Evolutionary conservation across 2,113 vertebrate genomes (phyloP).

Genomic region (Alexandromys fortis): DNA sequence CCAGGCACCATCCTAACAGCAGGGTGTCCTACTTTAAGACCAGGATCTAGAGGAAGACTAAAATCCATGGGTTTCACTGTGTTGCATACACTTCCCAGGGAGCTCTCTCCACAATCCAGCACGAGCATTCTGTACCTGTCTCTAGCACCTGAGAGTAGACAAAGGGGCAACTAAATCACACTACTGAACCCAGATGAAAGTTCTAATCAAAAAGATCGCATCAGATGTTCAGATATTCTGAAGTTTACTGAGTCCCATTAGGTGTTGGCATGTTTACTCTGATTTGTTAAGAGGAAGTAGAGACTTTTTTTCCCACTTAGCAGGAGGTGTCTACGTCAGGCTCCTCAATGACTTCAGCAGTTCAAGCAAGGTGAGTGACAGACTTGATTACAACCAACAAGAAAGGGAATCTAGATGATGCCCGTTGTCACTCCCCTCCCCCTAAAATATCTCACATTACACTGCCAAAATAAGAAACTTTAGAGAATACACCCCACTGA

Average conservation of each 20-base stretch:
- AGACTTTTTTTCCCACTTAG: constrained; percentile 22
- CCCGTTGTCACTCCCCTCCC: neutral
- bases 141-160: constrained; percentile 9
- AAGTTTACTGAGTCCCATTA: constrained; percentile 12
- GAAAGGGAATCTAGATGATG: neutral
- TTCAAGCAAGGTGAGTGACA: constrained; percentile 60
- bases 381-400: neutral
- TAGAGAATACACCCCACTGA: constrained; percentile 37
- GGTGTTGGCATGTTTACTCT: constrained; percentile 58
- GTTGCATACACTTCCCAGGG: neutral
- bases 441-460: constrained; percentile 36
- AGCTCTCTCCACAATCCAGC: neutral
- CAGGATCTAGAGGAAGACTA: neutral
- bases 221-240: constrained; percentile 52
- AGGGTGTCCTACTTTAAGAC: neutral
- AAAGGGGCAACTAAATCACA: neutral
- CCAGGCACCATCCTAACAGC: neutral
- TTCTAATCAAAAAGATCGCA: constrained; percentile 45
- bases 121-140: neutral
- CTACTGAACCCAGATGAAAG: constrained; percentile 43
- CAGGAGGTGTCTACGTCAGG: constrained; percentile 27
- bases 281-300: constrained; percentile 42
- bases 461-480: constrained; percentile 47
- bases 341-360: constrained; percentile 28
- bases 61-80: neutral